A percentile compares a stretch with the other conserved stretches of the same genome.
Evolutionary conservation across 2,113 vertebrate genomes (phyloP).

Genomic region (Opisthocomus hoazin): DNA sequence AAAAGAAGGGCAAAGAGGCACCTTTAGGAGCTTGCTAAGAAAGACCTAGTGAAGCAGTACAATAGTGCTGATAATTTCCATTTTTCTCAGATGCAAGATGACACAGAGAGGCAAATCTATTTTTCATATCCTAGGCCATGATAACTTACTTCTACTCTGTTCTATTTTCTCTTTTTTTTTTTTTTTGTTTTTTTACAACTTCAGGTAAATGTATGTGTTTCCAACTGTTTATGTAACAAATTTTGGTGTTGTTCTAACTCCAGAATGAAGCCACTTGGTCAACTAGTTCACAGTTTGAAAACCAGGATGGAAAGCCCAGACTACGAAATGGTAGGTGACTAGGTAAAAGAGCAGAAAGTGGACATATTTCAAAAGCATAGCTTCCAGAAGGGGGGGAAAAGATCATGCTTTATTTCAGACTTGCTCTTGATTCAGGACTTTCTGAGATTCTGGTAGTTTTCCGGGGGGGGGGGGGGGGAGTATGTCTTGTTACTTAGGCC

Average conservation of each 20-base stretch:
- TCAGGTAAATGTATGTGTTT: not conserved
- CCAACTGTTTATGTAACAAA: not conserved
- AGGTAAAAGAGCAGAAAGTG: not conserved
- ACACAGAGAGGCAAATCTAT: not conserved
- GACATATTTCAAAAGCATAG: not conserved
- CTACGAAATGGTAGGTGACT: conserved; percentile 85
- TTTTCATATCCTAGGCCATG: not conserved
- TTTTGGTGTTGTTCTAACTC: conserved; percentile 37
- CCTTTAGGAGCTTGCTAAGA: not conserved
- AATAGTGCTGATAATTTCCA: not conserved
- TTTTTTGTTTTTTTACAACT: not conserved
- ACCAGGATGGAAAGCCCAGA: conserved; percentile 80
- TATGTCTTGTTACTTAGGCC: not conserved
- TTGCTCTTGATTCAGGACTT: not conserved
- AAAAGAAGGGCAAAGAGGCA: not conserved
- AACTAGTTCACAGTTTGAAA: conserved; percentile 87
- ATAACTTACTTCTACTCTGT: not conserved
- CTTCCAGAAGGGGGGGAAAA: not conserved
- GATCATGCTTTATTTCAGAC: not conserved
- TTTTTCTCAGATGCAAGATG: not conserved
- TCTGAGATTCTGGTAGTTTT: not conserved
- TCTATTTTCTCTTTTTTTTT: not conserved
- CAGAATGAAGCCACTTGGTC: conserved; percentile 83
- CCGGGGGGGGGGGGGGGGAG: no score
- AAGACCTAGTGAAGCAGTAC: not conserved